These are phyloP conservation scores for Drosophila ohnishii DNA, from an alignment of 1,140 invertebrate genomes.

Conservation along the genomic window DNA sequence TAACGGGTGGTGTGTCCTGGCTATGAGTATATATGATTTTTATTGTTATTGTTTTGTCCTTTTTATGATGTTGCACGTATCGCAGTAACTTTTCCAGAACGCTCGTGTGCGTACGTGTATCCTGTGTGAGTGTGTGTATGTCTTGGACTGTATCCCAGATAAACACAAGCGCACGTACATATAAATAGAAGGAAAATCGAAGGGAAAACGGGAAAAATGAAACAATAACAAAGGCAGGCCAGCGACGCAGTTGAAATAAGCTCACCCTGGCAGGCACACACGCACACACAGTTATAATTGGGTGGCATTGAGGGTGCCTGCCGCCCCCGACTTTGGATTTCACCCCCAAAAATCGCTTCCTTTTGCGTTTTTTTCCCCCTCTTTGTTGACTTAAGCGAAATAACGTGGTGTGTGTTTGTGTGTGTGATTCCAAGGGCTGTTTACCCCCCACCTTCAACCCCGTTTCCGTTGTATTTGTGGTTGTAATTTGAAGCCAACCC, in stretches of 20 bases:
- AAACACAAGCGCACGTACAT: slow-evolving; percentile 36
- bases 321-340: slow-evolving; percentile 45
- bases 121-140: slow-evolving; percentile 7
- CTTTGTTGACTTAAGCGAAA: slow-evolving; percentile 71
- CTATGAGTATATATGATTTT: slow-evolving; percentile 73
- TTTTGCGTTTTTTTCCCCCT: slow-evolving; percentile 27
- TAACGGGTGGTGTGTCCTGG: slow-evolving; percentile 4
- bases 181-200: slow-evolving; percentile 61
- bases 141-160: slow-evolving; percentile 41
- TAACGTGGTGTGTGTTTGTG: slow-evolving; percentile 14
- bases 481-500: slow-evolving; percentile 68
- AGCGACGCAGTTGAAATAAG: slow-evolving; percentile 46
- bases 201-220: slow-evolving; percentile 70
- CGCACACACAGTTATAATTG: slow-evolving; percentile 76
- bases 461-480: slow-evolving; percentile 66
- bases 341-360: slow-evolving; percentile 66
- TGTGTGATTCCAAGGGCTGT: slow-evolving; percentile 52
- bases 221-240: slow-evolving; percentile 63
- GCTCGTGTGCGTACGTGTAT: slow-evolving; percentile 36
- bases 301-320: slow-evolving; percentile 74
- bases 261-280: slow-evolving; percentile 24
- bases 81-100: slow-evolving; percentile 49
- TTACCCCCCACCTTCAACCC: slow-evolving; percentile 8
- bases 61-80: slow-evolving; percentile 74
- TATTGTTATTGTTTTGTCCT: slow-evolving; percentile 82